Evolutionary conservation across 2,797 vertebrate species (phyloP).

Genomic region (Vultur gryphus): DNA sequence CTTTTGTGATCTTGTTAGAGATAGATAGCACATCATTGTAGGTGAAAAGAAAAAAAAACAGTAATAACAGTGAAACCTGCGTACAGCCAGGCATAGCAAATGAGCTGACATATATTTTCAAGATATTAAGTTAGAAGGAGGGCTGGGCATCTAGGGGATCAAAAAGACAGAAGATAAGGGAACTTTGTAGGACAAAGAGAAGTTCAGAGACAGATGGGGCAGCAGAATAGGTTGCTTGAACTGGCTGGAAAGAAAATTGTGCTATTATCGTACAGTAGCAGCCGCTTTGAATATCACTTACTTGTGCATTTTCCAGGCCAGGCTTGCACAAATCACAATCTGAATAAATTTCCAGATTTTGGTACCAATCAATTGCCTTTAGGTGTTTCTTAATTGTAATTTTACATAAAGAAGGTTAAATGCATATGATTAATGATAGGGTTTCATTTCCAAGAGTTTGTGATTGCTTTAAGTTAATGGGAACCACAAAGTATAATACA

Average conservation of each 20-base stretch:
- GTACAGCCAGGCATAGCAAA: background rate
- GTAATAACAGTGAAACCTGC: background rate
- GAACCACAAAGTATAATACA: background rate
- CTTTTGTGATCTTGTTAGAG: background rate
- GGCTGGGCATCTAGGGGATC: background rate
- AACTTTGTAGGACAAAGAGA: background rate
- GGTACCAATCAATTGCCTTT: background rate
- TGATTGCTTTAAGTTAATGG: background rate
- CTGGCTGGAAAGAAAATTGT: background rate
- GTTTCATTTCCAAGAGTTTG: conserved; percentile 18
- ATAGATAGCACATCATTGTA: background rate
- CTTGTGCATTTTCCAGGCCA: background rate
- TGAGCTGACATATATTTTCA: background rate
- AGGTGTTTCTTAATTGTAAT: background rate
- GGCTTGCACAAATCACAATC: background rate
- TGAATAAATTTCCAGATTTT: background rate
- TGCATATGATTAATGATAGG: background rate
- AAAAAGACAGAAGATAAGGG: background rate
- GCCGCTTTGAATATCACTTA: background rate
- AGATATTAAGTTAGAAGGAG: background rate
- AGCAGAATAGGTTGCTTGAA: background rate
- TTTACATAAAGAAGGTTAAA: background rate
- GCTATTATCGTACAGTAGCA: background rate
- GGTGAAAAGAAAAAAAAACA: background rate
- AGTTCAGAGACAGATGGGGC: background rate